Conservation (phyloP, 2,888 invertebrate genomes). For the Lasioglossum morio region DNA sequence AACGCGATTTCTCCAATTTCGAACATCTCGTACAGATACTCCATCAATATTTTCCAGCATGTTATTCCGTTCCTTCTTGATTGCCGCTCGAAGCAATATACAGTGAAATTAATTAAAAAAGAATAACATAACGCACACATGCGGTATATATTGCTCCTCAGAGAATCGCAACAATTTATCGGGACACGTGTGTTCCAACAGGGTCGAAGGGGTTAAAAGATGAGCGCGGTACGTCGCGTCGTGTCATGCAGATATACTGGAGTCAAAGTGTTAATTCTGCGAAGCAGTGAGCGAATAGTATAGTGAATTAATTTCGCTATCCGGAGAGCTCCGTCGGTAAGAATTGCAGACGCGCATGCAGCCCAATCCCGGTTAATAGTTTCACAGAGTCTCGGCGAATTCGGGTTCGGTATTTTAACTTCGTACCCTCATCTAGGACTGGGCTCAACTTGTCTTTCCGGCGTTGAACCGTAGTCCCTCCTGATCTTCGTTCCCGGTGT, state of each 20-base stretch:
- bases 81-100: no score
- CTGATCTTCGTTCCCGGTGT: slow-evolving; percentile 45
- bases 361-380: slow-evolving; percentile 80
- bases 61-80: no score
- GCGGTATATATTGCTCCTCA: no score
- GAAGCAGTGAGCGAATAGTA: background rate
- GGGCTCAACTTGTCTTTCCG: slow-evolving; percentile 47
- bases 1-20: no score
- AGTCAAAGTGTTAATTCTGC: background rate
- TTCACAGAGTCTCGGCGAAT: slow-evolving; percentile 64
- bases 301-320: background rate
- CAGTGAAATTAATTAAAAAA: no score
- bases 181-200: background rate
- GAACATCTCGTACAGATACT: no score
- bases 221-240: background rate
- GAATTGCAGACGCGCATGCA: slow-evolving; percentile 34
- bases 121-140: no score
- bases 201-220: background rate
- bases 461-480: slow-evolving; percentile 43
- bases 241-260: background rate
- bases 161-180: no score
- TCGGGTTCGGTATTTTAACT: slow-evolving; percentile 77
- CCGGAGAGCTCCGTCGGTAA: background rate
- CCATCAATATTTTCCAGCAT: no score
- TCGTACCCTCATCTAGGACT: slow-evolving; percentile 73